Base-by-base conservation (phyloP, 2,797 vertebrate genomes). In the Mionectes olivaceus region DNA sequence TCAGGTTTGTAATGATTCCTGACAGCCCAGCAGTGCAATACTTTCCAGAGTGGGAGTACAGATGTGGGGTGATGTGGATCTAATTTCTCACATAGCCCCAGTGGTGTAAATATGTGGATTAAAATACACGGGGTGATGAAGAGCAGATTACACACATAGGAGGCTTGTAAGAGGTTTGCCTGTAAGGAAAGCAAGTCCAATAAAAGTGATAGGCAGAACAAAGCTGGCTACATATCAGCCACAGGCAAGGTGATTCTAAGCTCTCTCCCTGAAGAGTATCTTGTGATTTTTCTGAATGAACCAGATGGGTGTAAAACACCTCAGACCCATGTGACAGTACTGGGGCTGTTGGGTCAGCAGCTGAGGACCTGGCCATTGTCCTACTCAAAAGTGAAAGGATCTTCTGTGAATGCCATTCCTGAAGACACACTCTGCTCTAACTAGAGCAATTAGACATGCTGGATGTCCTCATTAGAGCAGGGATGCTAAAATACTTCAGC, bases 1-100 rank as follows among this genome's bases (percentile, higher is more conserved):
- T 90, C 43, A 53, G 79, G 53, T 94, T 93, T 93, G 61, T 94
- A 96, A 96, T 83, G 91, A 94, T 59, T 94, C 86, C 93, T 95
- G 89, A 94, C 94, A 97, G 88, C 63, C 57, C 52, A 44, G 56
- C 75, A 90, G 53, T 50, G 60, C 91, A 97, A 90, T 89, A 49
- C 70, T 93, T 95, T 89, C 83, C 86, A 90, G 74, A 91, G 55
- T 47, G 86, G 33, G 80, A 91, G 55, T 55, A 65, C 89, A 84
- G 93, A 90, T 87, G 86, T 84, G 67, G 39, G 60, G 47, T 84
- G 87, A 88, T 84, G 70, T 41, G 78, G 84, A 93, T 94, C 94
- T 90, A 71, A 81, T 96, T 96, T 92, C 95, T 52, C 53, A 64
- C 56, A 67, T 27, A 56, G 56, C 47, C 75, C 50, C 46, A 46